Base-by-base conservation (phyloP, 2,113 vertebrate species). In the Gymnogyps californianus region DNA sequence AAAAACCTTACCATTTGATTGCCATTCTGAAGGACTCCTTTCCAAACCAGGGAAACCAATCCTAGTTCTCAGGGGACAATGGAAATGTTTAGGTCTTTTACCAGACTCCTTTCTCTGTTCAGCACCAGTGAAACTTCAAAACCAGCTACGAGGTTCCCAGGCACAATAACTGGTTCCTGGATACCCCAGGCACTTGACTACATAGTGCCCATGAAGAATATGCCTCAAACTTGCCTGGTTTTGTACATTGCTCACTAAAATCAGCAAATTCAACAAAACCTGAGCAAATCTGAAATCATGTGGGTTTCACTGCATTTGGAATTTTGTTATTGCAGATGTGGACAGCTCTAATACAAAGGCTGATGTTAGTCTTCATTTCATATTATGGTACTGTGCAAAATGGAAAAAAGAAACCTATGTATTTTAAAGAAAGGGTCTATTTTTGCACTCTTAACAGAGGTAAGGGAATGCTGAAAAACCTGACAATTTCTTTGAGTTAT, bases 321-420 rank as follows among this genome's bases (percentile, higher is more conserved):
- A 42, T 58, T 74, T 78, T 86, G 4, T 46, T 87, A 10, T 62
- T 70, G 16, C 9, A 69, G 14, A 13, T 72, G 19, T 83, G 22
- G 22, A 67, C 25, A 32, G 16, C 51, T 87, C n/a, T 80, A 69
- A 58, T 21, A 47, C 6, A 90, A 77, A 62, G 7, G 20, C 2
- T 86, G 66, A 51, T 7, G 34, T 66, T 34, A 69, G 3, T 26
- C n/a, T 86, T 83, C 8, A 25, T 62, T 81, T 67, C 24, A 44
- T 61, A 16, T 11, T 83, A 59, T 36, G 13, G 8, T 22, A 44
- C 6, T 22, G 10, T 49, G 7, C 8, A 58, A 87, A 92, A 69
- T 0, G 0, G 55, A 47, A 75, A 61, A 74, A 62, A 70, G 5
- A 57, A 46, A 18, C 2, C 3, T 26, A 40, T 21, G 42, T 0